Conservation (phyloP, 2,888 invertebrate species). For the Phengaris arion region DNA sequence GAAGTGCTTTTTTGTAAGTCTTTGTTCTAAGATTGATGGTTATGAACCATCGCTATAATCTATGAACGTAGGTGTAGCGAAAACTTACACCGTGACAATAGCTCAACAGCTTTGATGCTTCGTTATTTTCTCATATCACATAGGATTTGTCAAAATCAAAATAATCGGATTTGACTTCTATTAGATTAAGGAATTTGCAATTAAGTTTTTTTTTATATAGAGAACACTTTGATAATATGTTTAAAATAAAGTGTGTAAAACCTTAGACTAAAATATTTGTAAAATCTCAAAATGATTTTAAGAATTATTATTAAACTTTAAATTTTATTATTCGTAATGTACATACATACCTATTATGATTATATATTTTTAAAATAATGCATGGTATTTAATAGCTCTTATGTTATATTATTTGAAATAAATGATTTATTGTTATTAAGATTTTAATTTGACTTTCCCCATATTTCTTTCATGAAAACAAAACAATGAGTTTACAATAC, state of each 20-base stretch:
- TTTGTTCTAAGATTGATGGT: constrained; percentile 47
- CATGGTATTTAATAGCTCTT: constrained; percentile 46
- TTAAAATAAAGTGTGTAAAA: constrained; percentile 37
- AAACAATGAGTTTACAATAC: neutral
- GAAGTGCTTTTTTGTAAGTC: constrained; percentile 39
- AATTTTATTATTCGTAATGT: constrained; percentile 39
- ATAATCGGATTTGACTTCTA: constrained; percentile 39
- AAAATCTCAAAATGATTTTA: constrained; percentile 36
- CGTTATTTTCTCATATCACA: constrained; percentile 32
- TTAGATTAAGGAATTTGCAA: constrained; percentile 38
- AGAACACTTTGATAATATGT: constrained; percentile 41
- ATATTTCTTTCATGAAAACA: neutral
- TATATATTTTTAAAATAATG: constrained; percentile 40
- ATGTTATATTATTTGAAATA: constrained; percentile 40
- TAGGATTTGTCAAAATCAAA: constrained; percentile 36
- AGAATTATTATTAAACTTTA: constrained; percentile 39
- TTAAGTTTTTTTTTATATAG: constrained; percentile 33
- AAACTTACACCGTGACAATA: constrained; percentile 32
- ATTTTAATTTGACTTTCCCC: constrained; percentile 19
- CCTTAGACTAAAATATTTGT: constrained; percentile 29
- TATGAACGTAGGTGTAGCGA: constrained; percentile 32
- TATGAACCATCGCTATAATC: constrained; percentile 35
- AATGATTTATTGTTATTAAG: constrained; percentile 38
- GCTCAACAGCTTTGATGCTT: constrained; percentile 33
- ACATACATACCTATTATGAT: constrained; percentile 4